Evolutionary conservation across 2,113 vertebrate genomes (phyloP).

Genomic region (Grantiella picta): DNA sequence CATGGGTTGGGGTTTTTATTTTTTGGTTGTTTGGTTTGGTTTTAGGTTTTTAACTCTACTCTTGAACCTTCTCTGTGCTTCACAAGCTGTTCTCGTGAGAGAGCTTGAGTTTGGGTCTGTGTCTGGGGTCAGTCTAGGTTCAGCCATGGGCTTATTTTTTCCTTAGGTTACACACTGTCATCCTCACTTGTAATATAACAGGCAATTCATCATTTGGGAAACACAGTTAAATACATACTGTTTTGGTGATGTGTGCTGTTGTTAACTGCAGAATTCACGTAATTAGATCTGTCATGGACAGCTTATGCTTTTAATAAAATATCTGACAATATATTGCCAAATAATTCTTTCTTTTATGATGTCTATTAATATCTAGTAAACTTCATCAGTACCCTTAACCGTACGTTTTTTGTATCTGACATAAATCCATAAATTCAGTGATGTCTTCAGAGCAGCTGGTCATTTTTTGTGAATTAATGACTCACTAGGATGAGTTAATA

Average conservation of each 20-base stretch:
- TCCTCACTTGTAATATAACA: neutral
- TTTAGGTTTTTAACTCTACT: neutral
- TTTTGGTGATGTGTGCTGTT: neutral
- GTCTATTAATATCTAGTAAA: neutral
- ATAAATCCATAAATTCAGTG: neutral
- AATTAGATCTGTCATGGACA: neutral
- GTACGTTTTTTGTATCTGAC: neutral
- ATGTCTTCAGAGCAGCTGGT: neutral
- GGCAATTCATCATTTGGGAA: neutral
- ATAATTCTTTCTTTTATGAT: neutral
- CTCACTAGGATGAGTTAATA: neutral
- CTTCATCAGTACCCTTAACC: neutral
- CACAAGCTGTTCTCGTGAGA: neutral
- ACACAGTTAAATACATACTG: neutral
- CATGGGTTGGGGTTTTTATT: fast-evolving
- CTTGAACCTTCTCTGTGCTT: neutral
- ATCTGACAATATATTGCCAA: neutral
- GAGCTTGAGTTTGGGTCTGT: neutral
- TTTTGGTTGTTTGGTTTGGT: neutral
- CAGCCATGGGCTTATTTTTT: neutral
- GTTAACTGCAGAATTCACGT: neutral
- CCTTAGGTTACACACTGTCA: neutral
- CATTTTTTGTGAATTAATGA: neutral
- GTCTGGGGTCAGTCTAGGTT: neutral
- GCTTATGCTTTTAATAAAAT: neutral